Evolutionary conservation across 1,140 invertebrate genomes (phyloP), one percentile per base, ranked within the genome.

Genomic region (Caenorhabditis briggsae): DNA sequence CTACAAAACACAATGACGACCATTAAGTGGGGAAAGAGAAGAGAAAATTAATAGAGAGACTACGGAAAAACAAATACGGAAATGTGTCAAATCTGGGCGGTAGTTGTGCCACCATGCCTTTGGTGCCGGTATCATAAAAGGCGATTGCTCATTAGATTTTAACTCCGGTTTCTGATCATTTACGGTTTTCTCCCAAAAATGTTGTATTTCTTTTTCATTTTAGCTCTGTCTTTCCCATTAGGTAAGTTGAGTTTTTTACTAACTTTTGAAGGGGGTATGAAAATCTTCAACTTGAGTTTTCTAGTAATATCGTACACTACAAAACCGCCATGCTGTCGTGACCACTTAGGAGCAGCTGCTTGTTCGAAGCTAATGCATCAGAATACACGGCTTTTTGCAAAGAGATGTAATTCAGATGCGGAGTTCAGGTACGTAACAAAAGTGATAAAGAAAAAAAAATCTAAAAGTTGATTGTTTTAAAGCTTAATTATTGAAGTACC

Each of bases 331-430:
- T 87, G 86, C 61, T 87, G 86, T 25, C 46, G 83, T 9, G 86
- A 87, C 59, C 65, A 84, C 16, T 20, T 85, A 1, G 86, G 86
- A n/a, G 48, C 83, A 1, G 55, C 83, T n/a, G 78, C 86, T 11
- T 87, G 86, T 48, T 12, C 48, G 0, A 70, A 82, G 46, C 53
- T 85, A 9, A 46, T 84, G n/a, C 86, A 84, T 43, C 56, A 55
- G 16, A 87, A 87, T 56, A 70, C 83, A 11, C 74, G 84, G 46
- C n/a, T 84, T 2, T 87, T 87, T 55, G 82, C 65, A 3, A 84
- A 83, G 33, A 2, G 86, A 41, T 87, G 86, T 43, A 87, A 87
- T 56, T 53, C 86, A 7, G 86, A 87, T 50, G 86, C 86, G 1
- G 86, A 87, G 46, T 87, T 85, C 55, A 84, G 86, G 59, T 83